Percentiles rank a stretch among this genome's conserved stretches.
phyloP scores from a whole-genome alignment of 1,140 invertebrate genomes.

The Cotesia vestalis region DNA sequence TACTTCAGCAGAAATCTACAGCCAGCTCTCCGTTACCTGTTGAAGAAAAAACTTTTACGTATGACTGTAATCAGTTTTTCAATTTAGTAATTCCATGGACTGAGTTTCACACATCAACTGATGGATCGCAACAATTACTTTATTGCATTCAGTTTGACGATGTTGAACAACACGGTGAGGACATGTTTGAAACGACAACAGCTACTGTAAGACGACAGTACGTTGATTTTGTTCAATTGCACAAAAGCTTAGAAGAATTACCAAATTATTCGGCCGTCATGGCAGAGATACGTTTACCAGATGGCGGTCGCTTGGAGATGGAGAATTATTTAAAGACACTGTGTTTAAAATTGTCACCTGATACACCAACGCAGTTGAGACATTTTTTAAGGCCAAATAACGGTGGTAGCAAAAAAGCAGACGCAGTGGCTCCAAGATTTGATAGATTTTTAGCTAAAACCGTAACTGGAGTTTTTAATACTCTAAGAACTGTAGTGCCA shows the following conservation, averaged over 20 bases:
- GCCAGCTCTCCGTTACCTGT: conserved; percentile 59
- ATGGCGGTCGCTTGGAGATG: conserved; percentile 57
- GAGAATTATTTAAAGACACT: conserved; percentile 56
- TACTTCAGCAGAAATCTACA: conserved; percentile 72
- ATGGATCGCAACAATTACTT: conserved; percentile 60
- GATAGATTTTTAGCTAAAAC: conserved; percentile 60
- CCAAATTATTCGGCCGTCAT: conserved; percentile 42
- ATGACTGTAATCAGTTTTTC: conserved; percentile 54
- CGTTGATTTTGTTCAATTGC: conserved; percentile 57
- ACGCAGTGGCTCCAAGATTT: conserved; percentile 55
- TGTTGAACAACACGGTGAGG: conserved; percentile 57
- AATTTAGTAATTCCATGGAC: conserved; percentile 60
- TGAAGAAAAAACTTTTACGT: conserved; percentile 58
- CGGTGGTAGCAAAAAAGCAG: conserved; percentile 56
- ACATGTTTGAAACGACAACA: conserved; percentile 59
- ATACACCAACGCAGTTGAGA: conserved; percentile 54
- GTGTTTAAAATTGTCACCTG: conserved; percentile 53
- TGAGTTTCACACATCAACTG: conserved; percentile 57
- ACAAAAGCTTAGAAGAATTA: conserved; percentile 56
- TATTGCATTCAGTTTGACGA: conserved; percentile 64
- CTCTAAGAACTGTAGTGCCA: conserved; percentile 59
- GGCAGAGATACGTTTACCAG: conserved; percentile 54
- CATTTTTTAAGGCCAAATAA: conserved; percentile 59
- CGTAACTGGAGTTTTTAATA: conserved; percentile 60
- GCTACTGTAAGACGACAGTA: conserved; percentile 59